These are phyloP conservation scores for Propithecus deckenii DNA, from an alignment of 2,797 vertebrate species.

Conservation along the genomic window DNA sequence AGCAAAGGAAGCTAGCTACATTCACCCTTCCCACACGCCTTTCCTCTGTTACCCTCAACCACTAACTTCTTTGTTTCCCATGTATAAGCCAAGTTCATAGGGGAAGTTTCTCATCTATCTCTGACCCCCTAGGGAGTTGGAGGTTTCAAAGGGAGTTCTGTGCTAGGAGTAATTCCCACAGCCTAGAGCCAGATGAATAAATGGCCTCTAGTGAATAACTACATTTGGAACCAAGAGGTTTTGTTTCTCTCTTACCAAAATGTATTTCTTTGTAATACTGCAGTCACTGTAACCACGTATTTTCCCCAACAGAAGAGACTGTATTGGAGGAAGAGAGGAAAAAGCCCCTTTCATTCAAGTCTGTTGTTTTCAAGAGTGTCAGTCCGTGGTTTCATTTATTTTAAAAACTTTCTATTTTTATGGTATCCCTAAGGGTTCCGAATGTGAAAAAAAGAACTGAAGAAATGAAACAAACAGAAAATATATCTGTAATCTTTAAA, in stretches of 20 bases:
- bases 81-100: slow-evolving; percentile 52
- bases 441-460: background rate
- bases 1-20: slow-evolving; percentile 70
- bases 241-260: slow-evolving; percentile 70
- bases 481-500: background rate
- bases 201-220: slow-evolving; percentile 68
- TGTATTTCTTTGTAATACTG: slow-evolving; percentile 66
- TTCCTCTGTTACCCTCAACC: slow-evolving; percentile 57
- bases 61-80: slow-evolving; percentile 76
- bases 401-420: slow-evolving; percentile 58
- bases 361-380: slow-evolving; percentile 50
- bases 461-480: slow-evolving; percentile 42
- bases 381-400: slow-evolving; percentile 37
- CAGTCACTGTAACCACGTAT: slow-evolving; percentile 40
- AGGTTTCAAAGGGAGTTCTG: slow-evolving; percentile 74
- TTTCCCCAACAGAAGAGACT: slow-evolving; percentile 51
- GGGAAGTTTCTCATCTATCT: slow-evolving; percentile 73
- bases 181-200: slow-evolving; percentile 71
- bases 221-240: slow-evolving; percentile 69
- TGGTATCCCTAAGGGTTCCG: background rate
- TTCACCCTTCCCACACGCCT: slow-evolving; percentile 67
- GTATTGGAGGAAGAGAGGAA: background rate
- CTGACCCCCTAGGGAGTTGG: slow-evolving; percentile 49
- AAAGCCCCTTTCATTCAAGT: slow-evolving; percentile 28
- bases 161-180: slow-evolving; percentile 74